phyloP scores from a whole-genome alignment of 1,140 invertebrate species.

The Euwallacea similis region DNA sequence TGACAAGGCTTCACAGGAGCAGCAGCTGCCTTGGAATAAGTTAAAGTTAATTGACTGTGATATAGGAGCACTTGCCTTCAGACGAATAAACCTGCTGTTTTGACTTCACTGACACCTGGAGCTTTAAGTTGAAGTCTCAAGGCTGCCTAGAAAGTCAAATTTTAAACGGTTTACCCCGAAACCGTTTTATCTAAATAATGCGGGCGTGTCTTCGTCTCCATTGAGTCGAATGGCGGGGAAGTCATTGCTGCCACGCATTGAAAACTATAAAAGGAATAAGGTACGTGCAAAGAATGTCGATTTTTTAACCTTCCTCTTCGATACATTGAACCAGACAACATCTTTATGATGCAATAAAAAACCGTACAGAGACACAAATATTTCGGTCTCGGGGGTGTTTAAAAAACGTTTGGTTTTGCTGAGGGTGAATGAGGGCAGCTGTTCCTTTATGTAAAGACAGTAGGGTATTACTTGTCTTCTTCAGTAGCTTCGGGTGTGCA shows the following conservation, averaged over 20 bases:
- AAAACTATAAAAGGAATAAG: slow-evolving; percentile 33
- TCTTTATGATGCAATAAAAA: slow-evolving; percentile 28
- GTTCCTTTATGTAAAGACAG: neutral
- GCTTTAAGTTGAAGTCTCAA: neutral
- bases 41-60: slow-evolving; percentile 6
- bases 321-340: slow-evolving; percentile 28
- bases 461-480: neutral
- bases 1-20: neutral
- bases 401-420: slow-evolving; percentile 20
- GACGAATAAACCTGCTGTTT: neutral
- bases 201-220: slow-evolving; percentile 21
- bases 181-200: slow-evolving; percentile 19
- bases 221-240: slow-evolving; percentile 13
- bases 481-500: too few relatives aligned
- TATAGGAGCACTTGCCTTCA: neutral
- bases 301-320: slow-evolving; percentile 22
- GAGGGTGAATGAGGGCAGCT: slow-evolving; percentile 8
- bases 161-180: neutral
- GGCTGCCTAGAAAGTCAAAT: neutral
- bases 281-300: slow-evolving; percentile 26
- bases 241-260: slow-evolving; percentile 20
- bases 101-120: neutral
- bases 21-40: slow-evolving; percentile 3
- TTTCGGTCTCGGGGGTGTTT: slow-evolving; percentile 20
- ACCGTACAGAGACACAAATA: slow-evolving; percentile 21